Base-by-base conservation (phyloP, 92 coral and sea anemone genomes). In the Umimayanthus chanpuru region DNA sequence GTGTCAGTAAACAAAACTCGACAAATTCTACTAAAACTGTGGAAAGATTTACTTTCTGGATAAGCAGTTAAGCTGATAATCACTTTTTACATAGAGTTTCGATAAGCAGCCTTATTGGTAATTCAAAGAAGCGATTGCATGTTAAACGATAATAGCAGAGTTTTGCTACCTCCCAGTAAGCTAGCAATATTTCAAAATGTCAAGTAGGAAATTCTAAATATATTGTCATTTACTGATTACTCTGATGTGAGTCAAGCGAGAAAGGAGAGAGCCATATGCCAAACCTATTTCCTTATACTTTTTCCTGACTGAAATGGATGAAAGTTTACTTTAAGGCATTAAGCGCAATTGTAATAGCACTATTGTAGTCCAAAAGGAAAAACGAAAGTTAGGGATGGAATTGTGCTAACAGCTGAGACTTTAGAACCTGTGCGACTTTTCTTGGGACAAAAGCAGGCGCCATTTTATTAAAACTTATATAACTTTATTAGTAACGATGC, bases 121-220 rank as follows among this genome's bases (percentile, higher is more conserved):
- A 61, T 43, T 9, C 47, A 58, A 36, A 81, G 40, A 30, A 32
- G 11, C 9, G 65, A 41, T 83, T 70, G 78, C 36, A 38, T 15
- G 56, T 49, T 7, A 26, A 32, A n/a, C n/a, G 41, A 15, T 21
- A 68, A 3, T 12, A 68, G 41, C 75, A 68, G 30, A 6, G 29
- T 0, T 43, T n/a, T 14, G 30, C 56, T 1, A 11, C 43, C 25
- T 70, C 43, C 55, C 65, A 39, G 79, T 41, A 23, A 2, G 50
- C 26, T 30, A 39, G 58, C 41, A 66, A 66, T 20, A 26, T 28
- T 7, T 68, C 75, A 64, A 81, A 81, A 81, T 40, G 39, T 81
- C 21, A 39, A 81, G 30, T 64, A 39, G 76, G 86, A 81, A 81
- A 65, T 65, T 65, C 50, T 23, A 81, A 81, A 39, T 65, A 36